Evolutionary conservation across 2,888 invertebrate genomes (phyloP).

Genomic region (Pandemis heparana): DNA sequence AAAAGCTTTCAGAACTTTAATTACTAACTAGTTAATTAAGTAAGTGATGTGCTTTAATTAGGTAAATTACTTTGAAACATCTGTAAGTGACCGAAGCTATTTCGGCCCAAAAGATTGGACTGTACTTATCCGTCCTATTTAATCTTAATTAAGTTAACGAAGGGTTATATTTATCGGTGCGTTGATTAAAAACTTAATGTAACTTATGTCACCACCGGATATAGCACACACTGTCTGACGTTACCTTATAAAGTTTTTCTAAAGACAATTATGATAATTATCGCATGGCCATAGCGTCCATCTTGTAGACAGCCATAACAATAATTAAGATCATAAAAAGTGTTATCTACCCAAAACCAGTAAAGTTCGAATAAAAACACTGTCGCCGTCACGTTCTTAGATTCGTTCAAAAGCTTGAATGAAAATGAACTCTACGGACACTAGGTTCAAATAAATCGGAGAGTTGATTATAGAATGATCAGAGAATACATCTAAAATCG

Average conservation of each 20-base stretch:
- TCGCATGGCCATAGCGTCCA: constrained; percentile 68
- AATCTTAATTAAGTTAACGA: constrained; percentile 24
- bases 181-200: constrained; percentile 28
- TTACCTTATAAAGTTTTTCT: constrained; percentile 59
- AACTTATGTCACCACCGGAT: constrained; percentile 50
- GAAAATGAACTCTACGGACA: constrained; percentile 30
- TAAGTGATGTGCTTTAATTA: constrained; percentile 27
- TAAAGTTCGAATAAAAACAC: constrained; percentile 78
- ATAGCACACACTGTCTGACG: constrained; percentile 48
- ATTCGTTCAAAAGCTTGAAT: constrained; percentile 67
- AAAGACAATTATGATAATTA: constrained; percentile 80
- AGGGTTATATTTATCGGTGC: neutral
- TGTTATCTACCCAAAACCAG: constrained; percentile 76
- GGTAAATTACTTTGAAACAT: constrained; percentile 36
- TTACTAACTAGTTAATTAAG: constrained; percentile 34
- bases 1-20: constrained; percentile 25
- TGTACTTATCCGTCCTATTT: constrained; percentile 11
- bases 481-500: neutral
- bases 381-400: constrained; percentile 69
- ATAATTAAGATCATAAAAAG: constrained; percentile 79
- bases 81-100: constrained; percentile 36
- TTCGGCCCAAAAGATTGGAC: neutral
- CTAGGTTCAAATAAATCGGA: constrained; percentile 30
- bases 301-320: constrained; percentile 69
- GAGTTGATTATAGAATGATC: constrained; percentile 43